These are phyloP conservation scores for Cerastis rubricosa DNA, from an alignment of 2,888 invertebrate species.

Conservation along the genomic window DNA sequence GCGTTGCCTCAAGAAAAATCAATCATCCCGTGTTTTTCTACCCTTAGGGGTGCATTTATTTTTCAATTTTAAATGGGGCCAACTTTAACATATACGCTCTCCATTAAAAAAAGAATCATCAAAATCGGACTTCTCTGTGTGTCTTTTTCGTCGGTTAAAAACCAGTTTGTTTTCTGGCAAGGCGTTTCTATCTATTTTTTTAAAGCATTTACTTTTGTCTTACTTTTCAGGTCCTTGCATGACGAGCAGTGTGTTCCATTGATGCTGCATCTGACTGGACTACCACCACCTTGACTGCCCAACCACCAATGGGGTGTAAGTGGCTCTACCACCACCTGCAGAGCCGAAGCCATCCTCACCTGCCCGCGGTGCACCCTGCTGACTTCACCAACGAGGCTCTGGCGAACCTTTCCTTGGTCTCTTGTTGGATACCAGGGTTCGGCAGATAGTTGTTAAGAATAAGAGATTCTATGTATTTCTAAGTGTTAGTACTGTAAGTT, in stretches of 20 bases:
- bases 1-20: no score
- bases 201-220: background rate
- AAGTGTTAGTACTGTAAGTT: constrained; percentile 2
- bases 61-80: no score
- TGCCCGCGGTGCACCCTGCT: constrained; percentile 41
- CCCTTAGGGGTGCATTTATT: no score
- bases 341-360: constrained; percentile 42
- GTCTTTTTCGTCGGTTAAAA: no score
- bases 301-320: constrained; percentile 28
- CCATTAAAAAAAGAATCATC: no score
- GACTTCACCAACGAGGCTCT: constrained; percentile 39
- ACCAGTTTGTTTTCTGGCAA: background rate
- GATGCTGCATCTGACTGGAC: background rate
- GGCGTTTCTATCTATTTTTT: background rate
- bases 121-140: no score
- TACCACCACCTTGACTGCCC: background rate
- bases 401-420: background rate
- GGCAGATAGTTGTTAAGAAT: background rate
- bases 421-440: background rate
- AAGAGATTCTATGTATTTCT: background rate
- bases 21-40: no score
- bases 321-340: constrained; percentile 21
- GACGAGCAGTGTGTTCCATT: background rate
- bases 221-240: background rate
- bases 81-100: no score